A percentile compares a stretch with the other conserved stretches of the same genome.
Conservation (phyloP, 2,113 vertebrate genomes). For the Chlorocebus sabaeus region DNA sequence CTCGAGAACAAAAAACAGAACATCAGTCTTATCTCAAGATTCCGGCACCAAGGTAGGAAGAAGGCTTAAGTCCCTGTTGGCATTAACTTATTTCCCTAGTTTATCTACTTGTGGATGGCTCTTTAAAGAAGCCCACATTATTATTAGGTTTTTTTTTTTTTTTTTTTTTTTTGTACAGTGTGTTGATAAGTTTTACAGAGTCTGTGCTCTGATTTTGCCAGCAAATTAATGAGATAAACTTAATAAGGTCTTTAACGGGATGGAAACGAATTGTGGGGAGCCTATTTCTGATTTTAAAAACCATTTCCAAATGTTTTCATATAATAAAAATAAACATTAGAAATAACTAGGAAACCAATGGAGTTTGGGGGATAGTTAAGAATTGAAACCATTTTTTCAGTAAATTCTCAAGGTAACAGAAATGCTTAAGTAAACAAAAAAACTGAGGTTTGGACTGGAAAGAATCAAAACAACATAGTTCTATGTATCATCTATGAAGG, state of each 20-base stretch:
- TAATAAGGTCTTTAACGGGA: not conserved
- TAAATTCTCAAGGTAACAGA: not conserved
- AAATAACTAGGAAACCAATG: not conserved
- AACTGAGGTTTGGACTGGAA: not conserved
- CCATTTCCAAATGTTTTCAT: not conserved
- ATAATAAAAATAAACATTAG: constrained; percentile 2
- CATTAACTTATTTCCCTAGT: not conserved
- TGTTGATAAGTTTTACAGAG: not conserved
- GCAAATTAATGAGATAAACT: not conserved
- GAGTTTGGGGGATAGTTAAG: not conserved
- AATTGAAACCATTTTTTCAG: not conserved
- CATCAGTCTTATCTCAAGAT: not conserved
- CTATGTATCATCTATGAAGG: not conserved
- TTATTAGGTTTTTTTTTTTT: not conserved
- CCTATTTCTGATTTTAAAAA: not conserved
- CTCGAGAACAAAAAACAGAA: not conserved
- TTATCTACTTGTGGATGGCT: not conserved
- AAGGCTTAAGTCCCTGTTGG: not conserved
- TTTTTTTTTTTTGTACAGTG: not conserved
- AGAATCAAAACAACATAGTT: not conserved
- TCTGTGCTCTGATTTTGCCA: not conserved
- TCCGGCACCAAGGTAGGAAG: not conserved
- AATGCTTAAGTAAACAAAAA: not conserved
- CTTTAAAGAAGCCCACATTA: not conserved
- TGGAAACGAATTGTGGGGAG: not conserved